phyloP scores from a whole-genome alignment of 2,888 invertebrate species.

The Cyaniris semiargus region DNA sequence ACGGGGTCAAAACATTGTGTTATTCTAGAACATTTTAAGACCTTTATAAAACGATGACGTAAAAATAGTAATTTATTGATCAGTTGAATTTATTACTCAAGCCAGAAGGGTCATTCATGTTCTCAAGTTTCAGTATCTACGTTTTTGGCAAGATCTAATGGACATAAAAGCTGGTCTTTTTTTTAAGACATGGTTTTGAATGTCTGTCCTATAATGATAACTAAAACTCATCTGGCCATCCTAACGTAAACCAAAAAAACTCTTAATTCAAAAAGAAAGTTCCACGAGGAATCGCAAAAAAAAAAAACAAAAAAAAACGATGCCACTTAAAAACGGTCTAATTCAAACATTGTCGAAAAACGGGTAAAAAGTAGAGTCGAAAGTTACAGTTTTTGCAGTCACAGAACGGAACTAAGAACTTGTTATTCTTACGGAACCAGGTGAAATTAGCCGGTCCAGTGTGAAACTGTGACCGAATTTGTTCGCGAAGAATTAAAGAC shows the following conservation, averaged over 20 bases:
- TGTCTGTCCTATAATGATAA: no score
- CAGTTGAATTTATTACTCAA: no score
- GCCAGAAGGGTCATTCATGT: no score
- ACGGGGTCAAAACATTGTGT: slow-evolving; percentile 47
- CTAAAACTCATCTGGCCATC: no score
- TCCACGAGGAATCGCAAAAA: neutral
- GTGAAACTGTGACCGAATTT: slow-evolving; percentile 18
- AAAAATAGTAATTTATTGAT: neutral
- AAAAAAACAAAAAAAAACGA: neutral
- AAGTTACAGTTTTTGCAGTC: slow-evolving; percentile 4
- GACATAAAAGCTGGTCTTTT: no score
- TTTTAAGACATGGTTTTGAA: no score
- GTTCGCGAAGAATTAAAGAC: neutral
- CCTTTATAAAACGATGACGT: neutral
- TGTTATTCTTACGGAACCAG: slow-evolving; percentile 10
- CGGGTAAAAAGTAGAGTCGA: slow-evolving; percentile 5
- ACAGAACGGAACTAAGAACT: slow-evolving; percentile 10
- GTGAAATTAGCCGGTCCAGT: neutral
- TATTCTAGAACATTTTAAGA: neutral
- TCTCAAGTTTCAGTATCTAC: no score
- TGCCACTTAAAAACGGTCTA: slow-evolving; percentile 1
- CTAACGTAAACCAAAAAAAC: neutral
- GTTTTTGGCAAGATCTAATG: no score
- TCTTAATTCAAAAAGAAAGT: neutral
- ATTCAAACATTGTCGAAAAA: slow-evolving; percentile 21